Conservation (phyloP, 2,113 vertebrate genomes). For the Sceloporus tristichus region DNA sequence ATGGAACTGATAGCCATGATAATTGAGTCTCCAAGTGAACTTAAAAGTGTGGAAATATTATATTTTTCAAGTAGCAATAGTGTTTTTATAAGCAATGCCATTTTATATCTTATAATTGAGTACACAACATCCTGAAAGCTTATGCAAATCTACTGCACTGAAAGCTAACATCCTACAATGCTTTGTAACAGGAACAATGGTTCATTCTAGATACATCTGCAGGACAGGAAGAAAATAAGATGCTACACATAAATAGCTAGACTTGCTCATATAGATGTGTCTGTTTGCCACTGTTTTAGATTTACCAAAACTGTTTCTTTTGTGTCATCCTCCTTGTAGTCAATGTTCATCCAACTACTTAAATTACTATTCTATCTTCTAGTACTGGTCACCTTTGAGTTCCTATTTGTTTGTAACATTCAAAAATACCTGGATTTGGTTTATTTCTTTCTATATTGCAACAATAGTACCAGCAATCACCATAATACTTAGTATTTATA, state of each 20-base stretch:
- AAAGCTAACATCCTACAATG: not conserved
- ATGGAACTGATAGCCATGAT: not conserved
- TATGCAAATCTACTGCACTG: not conserved
- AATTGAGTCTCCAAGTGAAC: not conserved
- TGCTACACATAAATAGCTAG: not conserved
- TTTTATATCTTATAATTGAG: not conserved
- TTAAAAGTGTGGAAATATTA: not conserved
- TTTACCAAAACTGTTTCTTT: rapidly evolving
- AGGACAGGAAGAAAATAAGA: constrained; percentile 19
- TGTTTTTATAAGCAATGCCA: not conserved
- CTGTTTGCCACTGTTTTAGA: not conserved
- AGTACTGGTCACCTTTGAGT: not conserved
- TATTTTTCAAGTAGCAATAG: not conserved
- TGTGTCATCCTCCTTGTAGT: not conserved
- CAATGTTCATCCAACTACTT: not conserved
- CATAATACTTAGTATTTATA: not conserved
- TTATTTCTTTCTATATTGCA: not conserved
- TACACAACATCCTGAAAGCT: not conserved
- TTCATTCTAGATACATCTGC: not conserved
- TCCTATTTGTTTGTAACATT: too few relatives aligned
- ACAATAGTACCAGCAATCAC: not conserved
- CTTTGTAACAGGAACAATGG: not conserved
- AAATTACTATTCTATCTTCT: not conserved
- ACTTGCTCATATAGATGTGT: not conserved
- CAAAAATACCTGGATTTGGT: too few relatives aligned